Evolutionary conservation across 2,888 invertebrate species (phyloP), one percentile per base, ranked within the genome.

Genomic region (Morpho helenor): DNA sequence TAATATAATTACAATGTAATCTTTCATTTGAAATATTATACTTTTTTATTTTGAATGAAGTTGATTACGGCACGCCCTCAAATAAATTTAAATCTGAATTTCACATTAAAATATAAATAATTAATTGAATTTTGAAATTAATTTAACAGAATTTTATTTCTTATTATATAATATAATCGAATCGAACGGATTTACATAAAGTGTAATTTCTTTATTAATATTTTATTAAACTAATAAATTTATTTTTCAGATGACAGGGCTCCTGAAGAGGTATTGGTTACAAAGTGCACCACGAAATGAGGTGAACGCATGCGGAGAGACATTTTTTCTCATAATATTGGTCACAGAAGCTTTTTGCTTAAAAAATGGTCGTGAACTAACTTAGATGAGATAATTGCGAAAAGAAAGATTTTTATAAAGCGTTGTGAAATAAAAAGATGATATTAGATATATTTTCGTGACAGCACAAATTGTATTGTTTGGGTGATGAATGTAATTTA

Each of bases 171-270:
- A 16, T 16, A 16, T 16, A 16, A 16, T 16, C 16, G 2, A 16
- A 16, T 16, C 16, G 16, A 16, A 16, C 16, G 16, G 16, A 16
- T 16, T 16, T 16, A 16, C 2, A 1, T 16, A 16, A 16, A 16
- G 2, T 16, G 16, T 16, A 1, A 16, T 16, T 16, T 16, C 2
- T 1, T 16, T 2, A 16, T 16, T 16, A 16, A 1, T 16, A 16
- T 16, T 16, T 16, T 31, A 3, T 31, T 1, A 31, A 3, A 5
- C 31, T 31, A 31, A 31, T 31, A 31, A 31, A 31, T 31, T 31
- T 3, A 2, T 31, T 31, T 90, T 85, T 39, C 89, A 90, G 90
- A 90, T 90, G 90, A 89, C 89, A 88, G 80, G 80, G 78, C 67
- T 84, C 84, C 77, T 85, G 87, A 87, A 87, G 79, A 80, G 76